phyloP scores from a whole-genome alignment of 2,113 vertebrate species.

The Chaetorhynchus papuensis region DNA sequence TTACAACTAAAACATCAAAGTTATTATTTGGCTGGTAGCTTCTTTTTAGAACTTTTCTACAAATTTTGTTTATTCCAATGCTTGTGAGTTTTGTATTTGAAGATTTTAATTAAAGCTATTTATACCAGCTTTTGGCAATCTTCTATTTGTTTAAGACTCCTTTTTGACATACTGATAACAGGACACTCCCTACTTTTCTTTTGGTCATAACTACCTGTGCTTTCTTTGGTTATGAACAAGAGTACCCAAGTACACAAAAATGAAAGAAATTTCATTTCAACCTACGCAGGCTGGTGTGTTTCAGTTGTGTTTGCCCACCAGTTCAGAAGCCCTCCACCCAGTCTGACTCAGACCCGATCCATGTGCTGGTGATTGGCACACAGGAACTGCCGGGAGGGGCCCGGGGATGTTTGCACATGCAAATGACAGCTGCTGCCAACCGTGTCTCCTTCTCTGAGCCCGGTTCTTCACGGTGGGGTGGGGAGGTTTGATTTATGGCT shows the following conservation, averaged over 20 bases:
- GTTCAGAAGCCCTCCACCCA: not conserved
- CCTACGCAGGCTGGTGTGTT: not conserved
- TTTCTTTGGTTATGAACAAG: not conserved
- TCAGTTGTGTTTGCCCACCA: fast-evolving
- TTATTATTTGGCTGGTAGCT: not conserved
- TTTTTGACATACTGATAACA: not conserved
- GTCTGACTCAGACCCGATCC: fast-evolving
- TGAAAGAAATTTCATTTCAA: not conserved
- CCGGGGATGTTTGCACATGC: fast-evolving
- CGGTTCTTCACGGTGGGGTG: not conserved
- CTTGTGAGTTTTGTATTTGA: constrained; percentile 41
- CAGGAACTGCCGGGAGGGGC: not conserved
- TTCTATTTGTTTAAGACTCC: not conserved
- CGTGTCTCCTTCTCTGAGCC: fast-evolving
- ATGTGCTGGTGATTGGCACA: fast-evolving
- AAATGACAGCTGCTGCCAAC: not conserved
- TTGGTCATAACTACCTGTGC: fast-evolving
- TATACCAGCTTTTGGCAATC: not conserved
- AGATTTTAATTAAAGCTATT: constrained; percentile 63
- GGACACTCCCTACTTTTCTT: not conserved
- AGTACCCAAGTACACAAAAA: not conserved
- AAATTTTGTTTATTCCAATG: not conserved
- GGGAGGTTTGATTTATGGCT: not conserved
- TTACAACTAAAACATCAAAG: not conserved
- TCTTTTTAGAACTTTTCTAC: not conserved